These are phyloP conservation scores for Eucidaris tribuloides DNA, from an alignment of 35 echinoderm and acorn worm species.

Conservation along the genomic window DNA sequence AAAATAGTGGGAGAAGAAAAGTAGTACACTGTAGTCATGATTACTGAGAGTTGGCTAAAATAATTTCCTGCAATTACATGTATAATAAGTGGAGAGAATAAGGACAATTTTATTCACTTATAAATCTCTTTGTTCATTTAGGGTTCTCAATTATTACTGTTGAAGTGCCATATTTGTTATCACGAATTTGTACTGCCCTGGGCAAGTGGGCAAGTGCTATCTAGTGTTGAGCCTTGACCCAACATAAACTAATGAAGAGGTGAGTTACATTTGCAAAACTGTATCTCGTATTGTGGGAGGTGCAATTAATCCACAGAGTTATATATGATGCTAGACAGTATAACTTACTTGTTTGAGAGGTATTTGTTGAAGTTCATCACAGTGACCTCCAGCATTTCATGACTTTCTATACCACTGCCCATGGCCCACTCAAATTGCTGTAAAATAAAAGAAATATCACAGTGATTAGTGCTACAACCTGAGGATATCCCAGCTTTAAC, in stretches of 20 bases:
- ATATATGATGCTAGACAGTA: not conserved
- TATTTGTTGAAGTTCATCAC: slow-evolving; percentile 87
- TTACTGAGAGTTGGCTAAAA: no score
- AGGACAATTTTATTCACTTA: not conserved
- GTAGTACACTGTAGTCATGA: no score
- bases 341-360: slow-evolving; percentile 84
- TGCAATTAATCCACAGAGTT: not conserved
- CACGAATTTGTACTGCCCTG: no score
- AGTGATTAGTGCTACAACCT: not conserved
- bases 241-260: not conserved
- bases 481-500: no score
- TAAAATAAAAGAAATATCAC: not conserved
- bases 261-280: not conserved
- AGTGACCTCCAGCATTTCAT: slow-evolving; percentile 74
- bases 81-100: not conserved
- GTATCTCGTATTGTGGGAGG: not conserved
- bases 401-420: slow-evolving; percentile 65
- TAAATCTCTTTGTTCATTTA: not conserved
- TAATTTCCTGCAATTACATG: no score
- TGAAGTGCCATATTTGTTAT: no score
- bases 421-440: slow-evolving; percentile 95
- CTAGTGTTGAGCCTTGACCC: not conserved
- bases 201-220: no score
- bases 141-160: no score
- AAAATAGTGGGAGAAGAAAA: no score